Evolutionary conservation across 2,113 vertebrate genomes (phyloP), one percentile per base, ranked within the genome.

Genomic region (Lepisosteus oculatus): DNA sequence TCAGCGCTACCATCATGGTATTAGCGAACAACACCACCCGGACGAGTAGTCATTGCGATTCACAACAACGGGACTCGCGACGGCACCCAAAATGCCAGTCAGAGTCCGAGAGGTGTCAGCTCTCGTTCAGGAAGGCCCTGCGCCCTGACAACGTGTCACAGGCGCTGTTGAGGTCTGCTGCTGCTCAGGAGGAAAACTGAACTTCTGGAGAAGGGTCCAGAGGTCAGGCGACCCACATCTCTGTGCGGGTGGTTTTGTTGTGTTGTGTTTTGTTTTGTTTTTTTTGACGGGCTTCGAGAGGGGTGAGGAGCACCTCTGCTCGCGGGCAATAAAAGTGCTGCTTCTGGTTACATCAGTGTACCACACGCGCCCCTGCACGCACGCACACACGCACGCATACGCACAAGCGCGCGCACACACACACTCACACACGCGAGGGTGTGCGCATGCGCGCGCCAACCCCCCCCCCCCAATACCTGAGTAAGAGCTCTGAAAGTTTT

Each of bases 401-500:
- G 55, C 61, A 74, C 66, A 63, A n/a, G 12, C n/a, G 62, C 68
- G 61, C 42, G 59, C 61, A 72, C 61, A 55, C 41, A 1, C 42
- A 13, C 70, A 43, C 47, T 43, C 61, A 43, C 59, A 64, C 44
- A 42, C 55, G 44, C 56, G 71, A 70, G 68, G 59, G 45, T 12
- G 12, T 8, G 15, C 15, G 17, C 63, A 43, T 54, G 57, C 43
- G 51, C 64, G 67, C 71, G 61, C n/a, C 29, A 57, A 59, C 54
- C 65, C 65, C 44, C 7, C 55, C 55, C 64, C 91, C 90, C 92
- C 90, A 90, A 85, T 95, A 93, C 94, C 94, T 95, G 94, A 95
- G 94, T 94, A 94, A 95, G 90, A 94, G 88, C 91, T 93, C 91
- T 92, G 92, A 92, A 94, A 77, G 88, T 83, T 79, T 90, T 90